Conservation (phyloP, 92 coral and sea anemone genomes). For the Galaxea fascicularis region DNA sequence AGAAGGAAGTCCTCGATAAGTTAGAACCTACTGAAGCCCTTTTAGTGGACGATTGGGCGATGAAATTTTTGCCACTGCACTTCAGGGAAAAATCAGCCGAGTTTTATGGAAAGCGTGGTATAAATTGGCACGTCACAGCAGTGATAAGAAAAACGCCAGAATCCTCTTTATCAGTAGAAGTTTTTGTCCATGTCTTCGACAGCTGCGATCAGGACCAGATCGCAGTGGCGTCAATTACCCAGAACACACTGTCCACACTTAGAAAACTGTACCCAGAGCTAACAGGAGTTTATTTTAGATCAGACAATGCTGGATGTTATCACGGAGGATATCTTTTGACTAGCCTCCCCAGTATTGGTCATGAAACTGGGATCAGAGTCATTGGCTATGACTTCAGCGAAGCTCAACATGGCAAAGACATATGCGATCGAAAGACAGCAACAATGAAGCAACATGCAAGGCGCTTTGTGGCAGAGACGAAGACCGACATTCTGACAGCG, state of each 20-base stretch:
- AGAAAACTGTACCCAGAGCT: constrained; percentile 23
- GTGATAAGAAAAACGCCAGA: constrained; percentile 1
- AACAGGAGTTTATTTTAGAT: constrained; percentile 15
- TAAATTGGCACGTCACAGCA: constrained; percentile 34
- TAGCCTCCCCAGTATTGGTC: constrained; percentile 35
- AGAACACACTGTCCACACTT: constrained; percentile 22
- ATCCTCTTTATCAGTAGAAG: constrained; percentile 20
- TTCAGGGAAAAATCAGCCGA: constrained; percentile 35
- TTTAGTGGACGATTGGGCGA: constrained; percentile 42
- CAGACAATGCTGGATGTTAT: constrained; percentile 34
- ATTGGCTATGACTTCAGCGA: constrained; percentile 41
- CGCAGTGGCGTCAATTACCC: constrained; percentile 30
- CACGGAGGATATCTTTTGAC: constrained; percentile 32
- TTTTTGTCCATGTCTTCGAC: constrained; percentile 30
- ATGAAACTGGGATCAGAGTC: constrained; percentile 29
- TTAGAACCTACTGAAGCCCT: constrained; percentile 26
- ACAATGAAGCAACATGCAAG: constrained; percentile 47
- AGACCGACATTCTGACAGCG: constrained; percentile 44
- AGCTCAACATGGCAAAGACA: constrained; percentile 42
- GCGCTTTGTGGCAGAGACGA: constrained; percentile 43
- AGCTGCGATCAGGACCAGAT: constrained; percentile 25
- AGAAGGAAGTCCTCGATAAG: constrained; percentile 28
- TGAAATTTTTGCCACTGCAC: constrained; percentile 40
- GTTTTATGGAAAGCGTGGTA: constrained; percentile 42
- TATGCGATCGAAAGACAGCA: constrained; percentile 45